These are phyloP conservation scores for Mylabris sibirica DNA, from an alignment of 2,888 invertebrate genomes.

Conservation along the genomic window DNA sequence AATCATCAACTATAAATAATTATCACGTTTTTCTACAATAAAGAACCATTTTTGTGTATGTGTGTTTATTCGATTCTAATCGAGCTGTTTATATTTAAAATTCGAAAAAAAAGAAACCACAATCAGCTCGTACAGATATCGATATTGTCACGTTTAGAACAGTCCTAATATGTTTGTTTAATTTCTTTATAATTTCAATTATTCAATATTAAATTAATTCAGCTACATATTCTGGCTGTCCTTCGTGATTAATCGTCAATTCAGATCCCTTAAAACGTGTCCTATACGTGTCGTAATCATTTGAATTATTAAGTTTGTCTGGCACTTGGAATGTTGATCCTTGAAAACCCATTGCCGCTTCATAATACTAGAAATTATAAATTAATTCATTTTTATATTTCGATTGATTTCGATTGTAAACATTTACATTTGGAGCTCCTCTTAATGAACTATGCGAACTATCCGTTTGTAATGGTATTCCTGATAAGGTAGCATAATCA, in stretches of 20 bases:
- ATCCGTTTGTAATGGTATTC: constrained; percentile 55
- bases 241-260: constrained; percentile 65
- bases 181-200: not conserved
- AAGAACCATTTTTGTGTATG: constrained; percentile 20
- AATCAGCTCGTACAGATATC: constrained; percentile 33
- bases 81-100: constrained; percentile 26
- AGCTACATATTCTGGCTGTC: constrained; percentile 69
- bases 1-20: constrained; percentile 16
- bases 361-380: constrained; percentile 63
- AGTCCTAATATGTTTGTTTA: no score
- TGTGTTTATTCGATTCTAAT: not conserved
- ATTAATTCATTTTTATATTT: constrained; percentile 12
- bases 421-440: constrained; percentile 65
- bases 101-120: constrained; percentile 23
- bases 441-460: constrained; percentile 65
- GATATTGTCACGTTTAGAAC: constrained; percentile 39
- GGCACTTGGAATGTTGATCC: constrained; percentile 81
- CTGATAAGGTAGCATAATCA: constrained; percentile 73
- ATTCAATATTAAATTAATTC: constrained; percentile 63
- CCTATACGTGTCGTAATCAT: constrained; percentile 50
- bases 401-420: constrained; percentile 6
- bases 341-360: constrained; percentile 71
- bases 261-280: constrained; percentile 59
- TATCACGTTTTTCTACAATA: constrained; percentile 36
- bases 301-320: constrained; percentile 48